phyloP scores from a whole-genome alignment of 1,140 invertebrate species.

The Drosophila baimaii region DNA sequence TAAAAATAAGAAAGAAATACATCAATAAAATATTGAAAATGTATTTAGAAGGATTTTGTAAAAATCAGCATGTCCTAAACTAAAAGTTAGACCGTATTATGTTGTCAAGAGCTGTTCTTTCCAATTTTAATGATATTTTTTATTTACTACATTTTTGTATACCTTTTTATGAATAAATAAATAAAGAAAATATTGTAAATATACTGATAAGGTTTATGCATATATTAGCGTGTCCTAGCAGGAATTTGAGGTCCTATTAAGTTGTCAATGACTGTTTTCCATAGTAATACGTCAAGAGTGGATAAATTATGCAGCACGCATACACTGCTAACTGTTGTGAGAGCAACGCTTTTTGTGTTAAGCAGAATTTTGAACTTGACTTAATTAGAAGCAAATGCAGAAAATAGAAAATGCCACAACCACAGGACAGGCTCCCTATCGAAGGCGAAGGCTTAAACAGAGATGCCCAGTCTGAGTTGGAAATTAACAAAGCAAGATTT shows the following conservation, averaged over 20 bases:
- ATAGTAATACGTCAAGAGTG: conserved; percentile 4
- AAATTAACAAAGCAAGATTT: neutral
- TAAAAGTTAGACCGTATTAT: too few species aligned
- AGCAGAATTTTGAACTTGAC: conserved; percentile 75
- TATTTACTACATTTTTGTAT: neutral
- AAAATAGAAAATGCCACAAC: conserved; percentile 66
- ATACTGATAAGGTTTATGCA: neutral
- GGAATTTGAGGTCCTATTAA: neutral
- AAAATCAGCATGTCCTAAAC: too few species aligned
- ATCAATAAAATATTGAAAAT: too few species aligned
- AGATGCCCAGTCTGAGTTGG: conserved; percentile 13
- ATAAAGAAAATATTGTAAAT: neutral
- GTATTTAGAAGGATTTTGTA: too few species aligned
- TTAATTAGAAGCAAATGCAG: conserved; percentile 72
- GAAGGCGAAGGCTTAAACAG: conserved; percentile 14
- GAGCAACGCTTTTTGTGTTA: conserved; percentile 53
- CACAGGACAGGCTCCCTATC: conserved; percentile 30
- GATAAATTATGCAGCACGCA: conserved; percentile 70
- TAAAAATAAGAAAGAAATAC: too few species aligned
- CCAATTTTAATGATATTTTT: too few species aligned
- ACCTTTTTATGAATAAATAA: neutral
- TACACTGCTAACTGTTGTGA: conserved; percentile 28
- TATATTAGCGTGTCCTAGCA: too few species aligned
- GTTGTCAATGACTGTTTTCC: neutral
- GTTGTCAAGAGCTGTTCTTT: too few species aligned